Percentiles rank a stretch among this genome's conserved stretches.
These are phyloP conservation scores for Corvus hawaiiensis DNA, from an alignment of 2,113 vertebrate species.

Conservation along the genomic window DNA sequence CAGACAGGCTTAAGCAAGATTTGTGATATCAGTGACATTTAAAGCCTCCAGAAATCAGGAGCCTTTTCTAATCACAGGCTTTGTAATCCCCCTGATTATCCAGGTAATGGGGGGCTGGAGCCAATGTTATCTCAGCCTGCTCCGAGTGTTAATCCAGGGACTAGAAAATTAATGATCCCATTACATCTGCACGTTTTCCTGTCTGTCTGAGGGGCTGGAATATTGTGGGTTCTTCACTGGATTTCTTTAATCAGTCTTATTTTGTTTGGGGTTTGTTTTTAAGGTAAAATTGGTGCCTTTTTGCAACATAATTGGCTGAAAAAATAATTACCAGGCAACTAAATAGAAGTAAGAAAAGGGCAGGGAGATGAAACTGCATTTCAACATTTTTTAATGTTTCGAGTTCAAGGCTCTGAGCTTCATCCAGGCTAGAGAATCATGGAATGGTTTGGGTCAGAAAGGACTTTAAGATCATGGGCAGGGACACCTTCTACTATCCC, in stretches of 20 bases:
- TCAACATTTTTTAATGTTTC: background rate
- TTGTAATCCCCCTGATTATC: conserved; percentile 6
- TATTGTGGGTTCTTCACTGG: background rate
- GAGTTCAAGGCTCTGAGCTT: background rate
- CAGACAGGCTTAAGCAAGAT: background rate
- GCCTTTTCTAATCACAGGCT: background rate
- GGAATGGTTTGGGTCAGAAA: background rate
- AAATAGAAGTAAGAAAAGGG: background rate
- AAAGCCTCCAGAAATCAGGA: conserved; percentile 10
- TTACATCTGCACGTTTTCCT: background rate
- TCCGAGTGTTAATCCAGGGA: background rate
- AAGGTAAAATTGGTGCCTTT: background rate
- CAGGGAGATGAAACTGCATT: background rate
- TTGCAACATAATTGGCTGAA: background rate
- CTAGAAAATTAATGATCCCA: background rate
- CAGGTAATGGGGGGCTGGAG: conserved; percentile 16
- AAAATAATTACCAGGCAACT: background rate
- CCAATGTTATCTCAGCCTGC: background rate
- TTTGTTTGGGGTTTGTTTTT: background rate
- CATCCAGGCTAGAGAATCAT: background rate
- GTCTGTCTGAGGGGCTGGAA: background rate
- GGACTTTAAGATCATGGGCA: background rate
- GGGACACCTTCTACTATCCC: background rate
- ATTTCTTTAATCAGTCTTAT: background rate
- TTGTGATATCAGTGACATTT: background rate